These are phyloP conservation scores for Plutomurus gul DNA, from an alignment of 1,140 invertebrate genomes.

Conservation along the genomic window DNA sequence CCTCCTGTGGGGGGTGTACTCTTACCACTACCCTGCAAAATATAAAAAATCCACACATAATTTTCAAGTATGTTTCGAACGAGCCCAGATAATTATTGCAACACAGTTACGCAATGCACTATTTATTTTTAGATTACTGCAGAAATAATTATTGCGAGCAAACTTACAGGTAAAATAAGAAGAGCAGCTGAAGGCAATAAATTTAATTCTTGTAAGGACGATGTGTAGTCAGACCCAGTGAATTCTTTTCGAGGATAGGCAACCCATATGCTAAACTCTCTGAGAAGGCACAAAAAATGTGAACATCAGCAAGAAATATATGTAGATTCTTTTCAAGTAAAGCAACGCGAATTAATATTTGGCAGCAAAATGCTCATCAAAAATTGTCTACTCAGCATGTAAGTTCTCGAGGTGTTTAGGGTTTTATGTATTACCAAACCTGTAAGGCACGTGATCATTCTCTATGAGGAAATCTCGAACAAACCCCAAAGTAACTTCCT, in stretches of 20 bases:
- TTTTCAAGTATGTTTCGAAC: too few species aligned
- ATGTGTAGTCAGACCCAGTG: constrained; percentile 64
- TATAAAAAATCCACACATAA: not conserved
- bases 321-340: too few species aligned
- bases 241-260: constrained; percentile 79
- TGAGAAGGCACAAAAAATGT: constrained; percentile 55
- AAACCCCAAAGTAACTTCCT: constrained; percentile 62
- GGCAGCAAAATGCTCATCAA: too few species aligned
- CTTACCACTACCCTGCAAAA: not conserved
- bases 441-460: constrained; percentile 61
- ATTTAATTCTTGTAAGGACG: constrained; percentile 69
- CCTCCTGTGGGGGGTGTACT: not conserved
- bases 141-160: not conserved
- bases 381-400: too few species aligned
- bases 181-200: constrained; percentile 79
- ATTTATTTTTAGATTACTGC: not conserved
- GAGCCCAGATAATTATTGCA: too few species aligned
- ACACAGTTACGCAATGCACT: too few species aligned
- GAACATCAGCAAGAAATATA: not conserved
- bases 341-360: too few species aligned
- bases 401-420: not conserved
- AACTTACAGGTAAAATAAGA: constrained; percentile 70
- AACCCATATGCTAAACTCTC: constrained; percentile 71
- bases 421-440: too few species aligned
- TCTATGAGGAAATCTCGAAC: constrained; percentile 66